phyloP scores from a whole-genome alignment of 2,113 vertebrate genomes.

The Addax nasomaculatus region DNA sequence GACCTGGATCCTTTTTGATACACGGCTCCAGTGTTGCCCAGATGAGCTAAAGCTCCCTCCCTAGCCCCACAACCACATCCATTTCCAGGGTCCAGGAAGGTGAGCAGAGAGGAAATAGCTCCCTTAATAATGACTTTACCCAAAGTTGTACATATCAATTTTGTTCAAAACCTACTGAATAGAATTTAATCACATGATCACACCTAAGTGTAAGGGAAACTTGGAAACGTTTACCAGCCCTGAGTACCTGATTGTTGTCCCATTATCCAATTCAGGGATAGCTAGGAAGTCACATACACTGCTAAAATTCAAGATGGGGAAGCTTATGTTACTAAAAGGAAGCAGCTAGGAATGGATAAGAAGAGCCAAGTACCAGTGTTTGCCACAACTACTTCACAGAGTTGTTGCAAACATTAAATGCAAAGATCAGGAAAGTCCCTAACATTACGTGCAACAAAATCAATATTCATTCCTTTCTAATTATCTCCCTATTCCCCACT shows the following conservation, averaged over 20 bases:
- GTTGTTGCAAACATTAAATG: not conserved
- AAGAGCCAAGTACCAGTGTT: not conserved
- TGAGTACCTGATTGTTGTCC: not conserved
- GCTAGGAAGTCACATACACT: not conserved
- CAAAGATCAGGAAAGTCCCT: not conserved
- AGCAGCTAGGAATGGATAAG: not conserved
- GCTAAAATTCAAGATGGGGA: not conserved
- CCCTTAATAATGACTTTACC: not conserved
- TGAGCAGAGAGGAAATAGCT: not conserved
- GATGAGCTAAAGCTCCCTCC: not conserved
- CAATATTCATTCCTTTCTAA: not conserved
- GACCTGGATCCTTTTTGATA: not conserved
- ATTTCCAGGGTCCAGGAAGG: not conserved
- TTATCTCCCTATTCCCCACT: not conserved
- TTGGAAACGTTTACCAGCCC: not conserved
- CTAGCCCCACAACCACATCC: not conserved
- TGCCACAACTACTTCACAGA: not conserved
- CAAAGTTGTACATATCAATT: not conserved
- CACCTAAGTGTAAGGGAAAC: not conserved
- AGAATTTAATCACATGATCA: not conserved
- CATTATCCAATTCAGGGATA: not conserved
- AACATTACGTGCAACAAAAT: not conserved
- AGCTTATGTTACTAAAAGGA: not conserved
- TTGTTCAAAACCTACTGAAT: not conserved
- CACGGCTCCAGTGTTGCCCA: not conserved